phyloP scores from a whole-genome alignment of 2,797 vertebrate species.

The Sebastes diaconus region DNA sequence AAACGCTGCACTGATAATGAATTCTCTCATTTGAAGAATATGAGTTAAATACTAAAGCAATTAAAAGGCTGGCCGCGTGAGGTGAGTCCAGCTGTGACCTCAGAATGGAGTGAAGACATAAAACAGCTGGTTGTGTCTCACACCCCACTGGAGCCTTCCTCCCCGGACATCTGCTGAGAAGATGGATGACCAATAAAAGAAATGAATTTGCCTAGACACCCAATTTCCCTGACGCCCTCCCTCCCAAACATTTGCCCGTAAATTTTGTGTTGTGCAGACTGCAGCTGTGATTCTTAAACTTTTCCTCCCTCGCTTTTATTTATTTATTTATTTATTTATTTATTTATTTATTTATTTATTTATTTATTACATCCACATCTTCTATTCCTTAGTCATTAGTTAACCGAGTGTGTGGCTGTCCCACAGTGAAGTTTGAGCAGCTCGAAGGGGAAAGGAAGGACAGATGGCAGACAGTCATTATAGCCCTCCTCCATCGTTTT shows the following conservation, averaged over 20 bases:
- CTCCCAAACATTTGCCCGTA: conserved; percentile 32
- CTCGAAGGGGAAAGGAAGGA: conserved; percentile 40
- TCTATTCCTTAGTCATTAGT: background rate
- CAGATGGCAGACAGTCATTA: conserved; percentile 51
- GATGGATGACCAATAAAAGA: conserved; percentile 55
- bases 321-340: background rate
- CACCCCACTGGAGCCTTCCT: background rate
- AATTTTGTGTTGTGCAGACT: conserved; percentile 26
- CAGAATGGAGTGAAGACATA: conserved; percentile 21
- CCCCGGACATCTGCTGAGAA: conserved; percentile 34
- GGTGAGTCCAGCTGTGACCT: conserved; percentile 46
- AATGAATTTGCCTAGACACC: conserved; percentile 46
- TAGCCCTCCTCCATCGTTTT: conserved; percentile 18
- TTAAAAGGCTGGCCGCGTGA: conserved; percentile 23
- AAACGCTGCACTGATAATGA: background rate
- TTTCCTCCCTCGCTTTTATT: background rate
- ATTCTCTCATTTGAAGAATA: conserved; percentile 1
- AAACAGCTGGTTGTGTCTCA: conserved; percentile 36
- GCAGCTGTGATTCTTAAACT: conserved; percentile 18
- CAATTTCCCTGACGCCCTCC: conserved; percentile 32
- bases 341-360: background rate
- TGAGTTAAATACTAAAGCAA: background rate
- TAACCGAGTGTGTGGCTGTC: conserved; percentile 4
- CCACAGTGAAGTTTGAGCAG: background rate
- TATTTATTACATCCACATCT: background rate